Percentiles rank a stretch among this genome's conserved stretches.
Evolutionary conservation across 2,113 vertebrate species (phyloP).

Genomic region (Cheirogaleus medius): DNA sequence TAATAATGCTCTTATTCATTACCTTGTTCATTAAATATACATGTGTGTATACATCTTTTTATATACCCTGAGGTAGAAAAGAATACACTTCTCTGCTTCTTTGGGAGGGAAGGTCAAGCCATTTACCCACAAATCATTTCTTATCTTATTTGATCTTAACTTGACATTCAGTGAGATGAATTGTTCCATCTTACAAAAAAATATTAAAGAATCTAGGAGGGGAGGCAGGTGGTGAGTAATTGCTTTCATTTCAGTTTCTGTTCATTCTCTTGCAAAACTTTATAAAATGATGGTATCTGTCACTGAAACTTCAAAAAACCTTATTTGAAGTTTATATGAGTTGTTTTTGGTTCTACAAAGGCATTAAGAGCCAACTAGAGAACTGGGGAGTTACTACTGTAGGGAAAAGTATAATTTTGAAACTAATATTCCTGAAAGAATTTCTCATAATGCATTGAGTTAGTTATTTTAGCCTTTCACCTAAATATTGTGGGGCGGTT

Average conservation of each 20-base stretch:
- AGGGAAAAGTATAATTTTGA: background rate
- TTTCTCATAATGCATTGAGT: background rate
- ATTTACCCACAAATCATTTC: background rate
- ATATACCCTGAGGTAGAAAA: background rate
- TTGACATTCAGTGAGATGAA: background rate
- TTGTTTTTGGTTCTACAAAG: background rate
- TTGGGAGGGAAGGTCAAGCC: background rate
- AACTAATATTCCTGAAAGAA: background rate
- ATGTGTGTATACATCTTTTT: background rate
- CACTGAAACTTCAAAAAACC: background rate
- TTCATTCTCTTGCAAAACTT: background rate
- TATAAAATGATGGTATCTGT: background rate
- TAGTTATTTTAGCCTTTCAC: slow-evolving; percentile 3
- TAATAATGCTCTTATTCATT: background rate
- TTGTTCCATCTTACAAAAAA: background rate
- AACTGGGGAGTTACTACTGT: background rate
- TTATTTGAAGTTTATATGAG: background rate
- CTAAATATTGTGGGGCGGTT: background rate
- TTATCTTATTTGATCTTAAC: background rate
- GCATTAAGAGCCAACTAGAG: background rate
- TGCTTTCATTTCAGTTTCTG: background rate
- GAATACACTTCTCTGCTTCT: background rate
- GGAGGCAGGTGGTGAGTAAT: background rate
- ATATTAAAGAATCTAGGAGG: background rate
- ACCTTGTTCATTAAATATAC: background rate